Evolutionary conservation across 1,140 invertebrate species (phyloP), one percentile per base, ranked within the genome.

Genomic region (Diuraphis noxia): DNA sequence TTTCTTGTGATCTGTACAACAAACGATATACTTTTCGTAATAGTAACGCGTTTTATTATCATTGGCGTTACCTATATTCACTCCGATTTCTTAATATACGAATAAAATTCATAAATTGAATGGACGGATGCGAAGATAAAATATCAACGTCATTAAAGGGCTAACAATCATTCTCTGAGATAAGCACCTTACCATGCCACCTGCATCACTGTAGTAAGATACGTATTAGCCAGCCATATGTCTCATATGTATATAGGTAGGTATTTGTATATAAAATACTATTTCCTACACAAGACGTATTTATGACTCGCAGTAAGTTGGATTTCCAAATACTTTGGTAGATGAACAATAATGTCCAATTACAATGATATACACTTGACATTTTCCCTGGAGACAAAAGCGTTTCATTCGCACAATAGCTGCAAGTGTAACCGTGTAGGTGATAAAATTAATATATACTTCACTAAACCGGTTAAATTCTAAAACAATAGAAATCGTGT

Each of bases 331-430:
- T 49, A 85, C 41, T 49, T 46, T 49, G 41, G 49, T 6, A 85
- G 7, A 19, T 85, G 84, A 21, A 85, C 43, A 43, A 43, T 36
- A 85, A 85, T 46, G 49, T n/a, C 41, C 41, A 85, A 34, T 85
- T 85, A 85, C 46, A 85, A 82, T 38, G 25, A 41, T 82, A 49
- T 43, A 46, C 40, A 25, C 23, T 82, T 85, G 84, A 85, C 84
- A 85, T 49, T 85, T 85, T 46, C 84, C n/a, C n/a, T 36, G 84
- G n/a, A 85, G 30, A 85, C 84, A 21, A 84, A 49, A 43, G 84
- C 30, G 41, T 34, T 49, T 49, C 34, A 72, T 72, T 85, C 41
- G n/a, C 43, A 49, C 43, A 82, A 82, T 82, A 82, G 41, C 19
- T 85, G 81, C 23, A 82, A 49, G 46, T 72, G n/a, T 30, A 30